Percentiles rank a stretch among this genome's conserved stretches.
Conservation (phyloP, 2,797 vertebrate species). For the Heteromormyrus szaboi region DNA sequence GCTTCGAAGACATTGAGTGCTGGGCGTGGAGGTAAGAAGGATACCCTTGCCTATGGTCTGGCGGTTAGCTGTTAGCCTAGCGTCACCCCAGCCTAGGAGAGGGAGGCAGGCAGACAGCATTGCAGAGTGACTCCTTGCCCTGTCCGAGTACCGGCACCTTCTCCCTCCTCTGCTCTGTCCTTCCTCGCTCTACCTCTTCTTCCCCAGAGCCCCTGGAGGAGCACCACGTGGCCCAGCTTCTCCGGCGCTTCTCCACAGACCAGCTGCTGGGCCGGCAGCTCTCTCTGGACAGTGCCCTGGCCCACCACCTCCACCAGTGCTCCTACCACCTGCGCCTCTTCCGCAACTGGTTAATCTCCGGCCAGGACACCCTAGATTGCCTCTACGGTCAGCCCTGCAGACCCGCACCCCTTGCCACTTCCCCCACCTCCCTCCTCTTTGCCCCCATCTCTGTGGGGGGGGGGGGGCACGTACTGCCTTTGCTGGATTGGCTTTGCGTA, state of each 20-base stretch:
- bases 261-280: slow-evolving; percentile 72
- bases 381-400: slow-evolving; percentile 85
- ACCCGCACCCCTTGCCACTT: slow-evolving; percentile 29
- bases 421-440: slow-evolving; percentile 16
- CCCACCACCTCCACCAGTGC: slow-evolving; percentile 95
- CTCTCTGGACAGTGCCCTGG: slow-evolving; percentile 83
- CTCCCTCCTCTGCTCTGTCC: slow-evolving; percentile 49
- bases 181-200: slow-evolving; percentile 59
- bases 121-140: slow-evolving; percentile 11
- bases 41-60: background rate
- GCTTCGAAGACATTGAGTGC: background rate
- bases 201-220: slow-evolving; percentile 87
- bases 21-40: background rate
- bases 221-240: slow-evolving; percentile 86
- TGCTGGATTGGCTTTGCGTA: slow-evolving; percentile 45
- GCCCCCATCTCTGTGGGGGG: slow-evolving; percentile 35
- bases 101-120: slow-evolving; percentile 8
- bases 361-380: slow-evolving; percentile 91
- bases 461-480: slow-evolving; percentile 23
- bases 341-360: slow-evolving; percentile 96
- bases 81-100: background rate
- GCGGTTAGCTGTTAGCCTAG: background rate
- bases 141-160: slow-evolving; percentile 20
- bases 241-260: slow-evolving; percentile 85
- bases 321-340: slow-evolving; percentile 98